phyloP scores from a whole-genome alignment of 2,797 vertebrate genomes.

The Salmo trutta region DNA sequence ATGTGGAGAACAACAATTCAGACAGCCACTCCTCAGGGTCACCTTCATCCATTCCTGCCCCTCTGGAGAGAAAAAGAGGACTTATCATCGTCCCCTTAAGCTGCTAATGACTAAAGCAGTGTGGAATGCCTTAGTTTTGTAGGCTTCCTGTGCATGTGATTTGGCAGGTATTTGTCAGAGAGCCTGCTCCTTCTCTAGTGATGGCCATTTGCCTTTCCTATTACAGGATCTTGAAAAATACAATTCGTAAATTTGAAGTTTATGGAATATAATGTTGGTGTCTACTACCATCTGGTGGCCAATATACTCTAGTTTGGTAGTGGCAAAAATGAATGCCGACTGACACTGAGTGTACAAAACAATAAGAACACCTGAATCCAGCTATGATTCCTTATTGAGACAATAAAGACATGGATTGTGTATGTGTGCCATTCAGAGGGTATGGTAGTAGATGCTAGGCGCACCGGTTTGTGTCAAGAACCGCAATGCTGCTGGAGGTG shows the following conservation, averaged over 20 bases:
- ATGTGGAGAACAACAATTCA: neutral
- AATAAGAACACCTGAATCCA: neutral
- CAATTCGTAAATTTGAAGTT: neutral
- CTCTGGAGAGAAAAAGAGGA: neutral
- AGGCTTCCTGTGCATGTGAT: no score
- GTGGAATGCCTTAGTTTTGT: no score
- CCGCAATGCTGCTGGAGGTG: no score
- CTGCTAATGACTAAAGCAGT: neutral
- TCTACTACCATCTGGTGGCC: conserved; percentile 44
- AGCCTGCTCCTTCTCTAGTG: no score
- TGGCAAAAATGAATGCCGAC: neutral
- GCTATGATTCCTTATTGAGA: no score
- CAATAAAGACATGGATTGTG: no score
- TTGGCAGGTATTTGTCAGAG: no score
- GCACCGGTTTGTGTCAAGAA: no score
- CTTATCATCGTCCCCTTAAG: no score
- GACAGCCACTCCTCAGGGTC: neutral
- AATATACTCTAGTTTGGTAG: neutral
- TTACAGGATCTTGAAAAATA: neutral
- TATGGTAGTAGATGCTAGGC: no score
- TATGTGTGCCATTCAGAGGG: no score
- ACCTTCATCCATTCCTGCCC: neutral
- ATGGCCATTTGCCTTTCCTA: neutral
- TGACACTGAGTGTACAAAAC: neutral
- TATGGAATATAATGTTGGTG: conserved; percentile 4